Base-by-base conservation (phyloP, 2,888 invertebrate species). In the Geotrupes spiniger region DNA sequence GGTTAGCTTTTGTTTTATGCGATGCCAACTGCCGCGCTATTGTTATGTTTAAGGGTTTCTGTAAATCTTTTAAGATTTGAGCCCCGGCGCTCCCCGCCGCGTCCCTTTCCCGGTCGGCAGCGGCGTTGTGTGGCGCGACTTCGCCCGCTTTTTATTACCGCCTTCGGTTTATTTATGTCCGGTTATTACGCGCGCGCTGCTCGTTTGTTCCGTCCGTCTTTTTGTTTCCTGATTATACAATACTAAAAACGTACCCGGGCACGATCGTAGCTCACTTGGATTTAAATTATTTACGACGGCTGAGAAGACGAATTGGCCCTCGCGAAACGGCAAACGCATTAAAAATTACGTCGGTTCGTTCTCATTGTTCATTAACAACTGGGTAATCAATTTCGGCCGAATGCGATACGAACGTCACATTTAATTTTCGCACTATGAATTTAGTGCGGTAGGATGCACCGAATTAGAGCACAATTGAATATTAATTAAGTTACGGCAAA, bases 1-100 rank as follows among this genome's bases (percentile, higher is more conserved):
- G 72, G 74, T 72, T 72, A 71, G 70, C 69, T 72, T 68, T 71
- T 72, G 72, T 72, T 73, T 72, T 73, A 73, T 71, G 70, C 69
- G 64, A 70, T 66, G 70, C 71, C 70, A 71, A 71, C 70, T 70
- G 70, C 70, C 65, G 60, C 64, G 64, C 68, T 67, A 69, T 71
- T 71, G 70, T 71, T 70, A 70, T 65, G 69, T 70, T 68, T 69
- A 63, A 63, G 65, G 69, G 39, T 39, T 56, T 56, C 53, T 56
- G 52, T 56, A 55, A 57, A 57, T 57, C 57, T 57, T 57, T 57
- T 47, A 56, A 51, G 57, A 64, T 65, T 65, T 58, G 54, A 54
- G 10, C 28, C 12, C 42, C 28, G 15, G 15, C 31, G 31, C 11
- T 9, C 26, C 10, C 12, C 16, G 16, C 26, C 41, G 15, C 15